A percentile compares a stretch with the other conserved stretches of the same genome.
Conservation (phyloP, 30 jellyfish, hydroid and myxozoan species). For the Hydra vulgaris region DNA sequence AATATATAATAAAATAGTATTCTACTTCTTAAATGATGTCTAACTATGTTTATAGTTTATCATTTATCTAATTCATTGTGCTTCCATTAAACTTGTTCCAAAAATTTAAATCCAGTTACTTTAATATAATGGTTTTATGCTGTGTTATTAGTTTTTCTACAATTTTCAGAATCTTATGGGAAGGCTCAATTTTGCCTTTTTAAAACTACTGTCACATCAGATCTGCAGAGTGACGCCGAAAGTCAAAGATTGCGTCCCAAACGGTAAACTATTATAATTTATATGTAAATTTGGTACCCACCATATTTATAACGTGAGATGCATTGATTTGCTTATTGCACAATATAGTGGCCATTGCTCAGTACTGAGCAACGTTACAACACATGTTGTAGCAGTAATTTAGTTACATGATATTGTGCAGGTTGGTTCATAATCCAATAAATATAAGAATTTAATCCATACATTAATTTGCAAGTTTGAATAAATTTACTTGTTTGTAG, state of each 20-base stretch:
- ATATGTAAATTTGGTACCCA: neutral
- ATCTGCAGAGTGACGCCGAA: neutral
- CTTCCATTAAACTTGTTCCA: neutral
- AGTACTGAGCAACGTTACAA: too few species aligned
- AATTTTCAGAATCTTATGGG: neutral
- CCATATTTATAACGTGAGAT: neutral
- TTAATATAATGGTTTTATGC: neutral
- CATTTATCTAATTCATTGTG: neutral
- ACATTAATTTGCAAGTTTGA: neutral
- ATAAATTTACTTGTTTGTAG: neutral
- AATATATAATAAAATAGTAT: neutral
- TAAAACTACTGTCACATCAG: neutral
- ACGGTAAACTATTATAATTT: neutral
- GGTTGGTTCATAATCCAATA: neutral
- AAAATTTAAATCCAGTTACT: neutral
- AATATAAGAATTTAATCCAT: neutral
- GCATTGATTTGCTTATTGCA: neutral
- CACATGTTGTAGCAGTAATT: neutral
- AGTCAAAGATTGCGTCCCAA: neutral
- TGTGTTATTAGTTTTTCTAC: neutral
- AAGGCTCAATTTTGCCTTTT: neutral
- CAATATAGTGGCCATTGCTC: neutral
- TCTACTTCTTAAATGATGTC: neutral
- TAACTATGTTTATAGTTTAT: neutral
- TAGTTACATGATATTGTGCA: neutral